Evolutionary conservation across 2,888 invertebrate species (phyloP).

Genomic region (Biston stratarius): DNA sequence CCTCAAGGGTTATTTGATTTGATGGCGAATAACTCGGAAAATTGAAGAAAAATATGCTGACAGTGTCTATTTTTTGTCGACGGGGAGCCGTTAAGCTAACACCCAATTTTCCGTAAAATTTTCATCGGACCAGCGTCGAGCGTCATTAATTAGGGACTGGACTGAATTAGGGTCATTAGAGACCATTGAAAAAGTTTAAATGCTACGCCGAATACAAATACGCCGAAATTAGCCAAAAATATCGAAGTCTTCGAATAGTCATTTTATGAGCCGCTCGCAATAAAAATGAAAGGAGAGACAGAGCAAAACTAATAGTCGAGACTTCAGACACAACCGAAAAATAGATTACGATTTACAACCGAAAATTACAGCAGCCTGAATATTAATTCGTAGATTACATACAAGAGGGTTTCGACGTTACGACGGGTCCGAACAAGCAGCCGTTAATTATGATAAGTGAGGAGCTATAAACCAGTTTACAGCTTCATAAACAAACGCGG

Average conservation of each 20-base stretch:
- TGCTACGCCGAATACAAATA: conserved; percentile 70
- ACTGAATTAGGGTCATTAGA: conserved; percentile 80
- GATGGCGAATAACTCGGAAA: conserved; percentile 28
- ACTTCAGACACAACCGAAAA: conserved; percentile 45
- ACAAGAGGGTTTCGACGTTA: conserved; percentile 42
- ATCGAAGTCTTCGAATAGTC: conserved; percentile 5
- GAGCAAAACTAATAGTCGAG: conserved; percentile 13
- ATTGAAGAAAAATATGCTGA: conserved; percentile 37
- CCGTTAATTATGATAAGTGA: conserved; percentile 45
- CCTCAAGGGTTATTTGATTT: conserved; percentile 34
- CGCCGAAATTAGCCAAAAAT: conserved; percentile 48
- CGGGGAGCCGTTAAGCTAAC: conserved; percentile 50
- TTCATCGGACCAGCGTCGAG: conserved; percentile 69
- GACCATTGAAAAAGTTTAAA: conserved; percentile 74
- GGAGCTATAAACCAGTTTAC: conserved; percentile 51
- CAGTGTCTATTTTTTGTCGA: conserved; percentile 33
- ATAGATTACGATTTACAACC: conserved; percentile 53
- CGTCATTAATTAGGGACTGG: conserved; percentile 76
- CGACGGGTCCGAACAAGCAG: conserved; percentile 49
- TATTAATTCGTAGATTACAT: conserved; percentile 55
- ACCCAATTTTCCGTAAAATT: conserved; percentile 62
- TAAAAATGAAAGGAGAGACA: conserved; percentile 14
- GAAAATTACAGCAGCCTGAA: conserved; percentile 49
- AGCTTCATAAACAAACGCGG: conserved; percentile 70
- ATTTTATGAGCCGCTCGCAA: not conserved